These are phyloP conservation scores for Ceratina australensis DNA, from an alignment of 1,140 invertebrate species.

Conservation along the genomic window DNA sequence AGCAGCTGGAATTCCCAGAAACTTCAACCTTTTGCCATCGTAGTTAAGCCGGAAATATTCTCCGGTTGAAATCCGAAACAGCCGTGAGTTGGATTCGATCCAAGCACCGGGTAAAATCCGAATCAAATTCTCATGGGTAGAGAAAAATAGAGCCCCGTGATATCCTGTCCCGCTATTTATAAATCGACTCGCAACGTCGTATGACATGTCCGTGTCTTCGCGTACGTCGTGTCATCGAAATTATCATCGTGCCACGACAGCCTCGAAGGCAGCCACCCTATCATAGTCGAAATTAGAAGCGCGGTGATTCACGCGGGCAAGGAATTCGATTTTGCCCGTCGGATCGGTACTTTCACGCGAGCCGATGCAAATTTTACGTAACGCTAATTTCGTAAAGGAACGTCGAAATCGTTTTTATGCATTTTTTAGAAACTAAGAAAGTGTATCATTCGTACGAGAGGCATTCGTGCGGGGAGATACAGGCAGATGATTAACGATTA, in stretches of 20 bases:
- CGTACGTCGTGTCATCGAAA: no score
- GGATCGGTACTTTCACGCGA: neutral
- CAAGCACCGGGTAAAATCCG: conserved; percentile 27
- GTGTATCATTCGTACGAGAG: no score
- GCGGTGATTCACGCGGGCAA: neutral
- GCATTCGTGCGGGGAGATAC: neutral
- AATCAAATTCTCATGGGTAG: neutral
- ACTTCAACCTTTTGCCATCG: neutral
- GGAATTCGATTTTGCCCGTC: neutral
- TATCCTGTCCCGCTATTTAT: neutral
- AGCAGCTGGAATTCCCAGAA: neutral
- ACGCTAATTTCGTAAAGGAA: neutral
- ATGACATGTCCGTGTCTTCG: no score
- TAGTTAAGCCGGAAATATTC: neutral
- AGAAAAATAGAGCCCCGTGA: neutral
- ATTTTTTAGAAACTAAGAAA: neutral
- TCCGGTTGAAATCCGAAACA: neutral
- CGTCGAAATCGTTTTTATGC: neutral
- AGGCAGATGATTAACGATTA: neutral
- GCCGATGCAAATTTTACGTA: neutral
- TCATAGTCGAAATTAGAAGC: neutral
- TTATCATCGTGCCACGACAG: no score
- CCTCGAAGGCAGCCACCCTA: neutral
- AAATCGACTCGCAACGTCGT: neutral
- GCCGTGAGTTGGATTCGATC: conserved; percentile 6